phyloP scores from a whole-genome alignment of 2,113 vertebrate species.

The Malurus alboscapulatus region DNA sequence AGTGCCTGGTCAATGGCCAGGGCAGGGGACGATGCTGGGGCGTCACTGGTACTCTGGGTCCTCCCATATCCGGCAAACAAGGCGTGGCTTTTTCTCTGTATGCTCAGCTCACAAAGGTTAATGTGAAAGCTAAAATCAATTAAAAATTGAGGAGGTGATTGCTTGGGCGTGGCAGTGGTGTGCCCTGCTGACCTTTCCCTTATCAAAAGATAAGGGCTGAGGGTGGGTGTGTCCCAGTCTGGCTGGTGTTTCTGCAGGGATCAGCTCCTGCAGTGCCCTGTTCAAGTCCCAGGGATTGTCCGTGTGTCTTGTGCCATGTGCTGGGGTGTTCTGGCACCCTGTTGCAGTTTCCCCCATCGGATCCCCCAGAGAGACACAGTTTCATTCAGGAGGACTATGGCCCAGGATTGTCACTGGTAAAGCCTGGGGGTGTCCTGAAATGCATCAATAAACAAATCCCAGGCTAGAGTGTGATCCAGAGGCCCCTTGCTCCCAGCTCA shows the following conservation, averaged over 20 bases:
- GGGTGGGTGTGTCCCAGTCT: fast-evolving
- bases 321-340: neutral
- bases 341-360: fast-evolving
- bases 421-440: neutral
- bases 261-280: neutral
- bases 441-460: fast-evolving
- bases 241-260: neutral
- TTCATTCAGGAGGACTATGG: neutral
- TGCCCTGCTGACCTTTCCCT: fast-evolving
- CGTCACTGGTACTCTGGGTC: fast-evolving
- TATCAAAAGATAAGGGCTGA: neutral
- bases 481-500: fast-evolving
- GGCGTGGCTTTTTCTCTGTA: neutral
- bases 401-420: fast-evolving
- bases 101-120: neutral
- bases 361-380: neutral
- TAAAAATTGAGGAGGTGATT: neutral
- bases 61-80: neutral
- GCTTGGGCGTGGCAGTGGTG: fast-evolving
- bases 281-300: fast-evolving
- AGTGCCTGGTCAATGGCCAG: neutral
- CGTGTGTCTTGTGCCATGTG: fast-evolving
- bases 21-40: neutral
- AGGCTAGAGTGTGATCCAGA: fast-evolving
- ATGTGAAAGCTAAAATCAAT: neutral